Evolutionary conservation across 2,888 invertebrate genomes (phyloP).

Genomic region (Leptura quadrifasciata): DNA sequence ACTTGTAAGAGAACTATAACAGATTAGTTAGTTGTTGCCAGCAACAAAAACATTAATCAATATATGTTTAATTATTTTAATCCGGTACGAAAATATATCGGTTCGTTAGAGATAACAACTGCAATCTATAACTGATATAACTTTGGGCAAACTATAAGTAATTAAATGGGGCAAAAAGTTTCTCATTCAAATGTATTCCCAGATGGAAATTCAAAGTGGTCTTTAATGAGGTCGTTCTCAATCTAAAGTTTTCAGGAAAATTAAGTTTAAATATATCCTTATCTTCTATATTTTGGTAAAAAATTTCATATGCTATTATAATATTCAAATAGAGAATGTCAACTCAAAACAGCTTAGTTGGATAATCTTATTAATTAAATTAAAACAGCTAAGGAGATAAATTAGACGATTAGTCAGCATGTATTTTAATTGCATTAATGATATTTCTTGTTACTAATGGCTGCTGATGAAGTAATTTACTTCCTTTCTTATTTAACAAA

Average conservation of each 20-base stretch:
- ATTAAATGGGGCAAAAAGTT: conserved; percentile 49
- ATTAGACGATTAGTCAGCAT: conserved; percentile 40
- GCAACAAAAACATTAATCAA: conserved; percentile 22
- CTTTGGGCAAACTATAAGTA: conserved; percentile 17
- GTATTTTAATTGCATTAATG: conserved; percentile 36
- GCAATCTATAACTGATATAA: conserved; percentile 8
- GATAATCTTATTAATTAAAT: conserved; percentile 31
- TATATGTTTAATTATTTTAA: neutral
- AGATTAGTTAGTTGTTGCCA: neutral
- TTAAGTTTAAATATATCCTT: neutral
- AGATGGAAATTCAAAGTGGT: conserved; percentile 44
- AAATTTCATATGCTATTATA: conserved; percentile 17
- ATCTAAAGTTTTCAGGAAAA: conserved; percentile 46
- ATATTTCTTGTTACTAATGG: conserved; percentile 38
- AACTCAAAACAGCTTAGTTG: neutral
- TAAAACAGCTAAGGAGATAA: conserved; percentile 26
- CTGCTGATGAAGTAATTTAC: conserved; percentile 36
- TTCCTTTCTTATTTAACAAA: conserved; percentile 19
- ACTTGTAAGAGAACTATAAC: neutral
- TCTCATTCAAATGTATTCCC: conserved; percentile 46
- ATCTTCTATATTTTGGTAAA: neutral
- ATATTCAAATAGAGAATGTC: neutral
- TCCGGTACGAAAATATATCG: neutral
- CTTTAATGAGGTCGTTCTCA: conserved; percentile 53
- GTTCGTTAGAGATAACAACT: neutral